Conservation (phyloP, 1,140 invertebrate species). For the Ruditapes philippinarum region DNA sequence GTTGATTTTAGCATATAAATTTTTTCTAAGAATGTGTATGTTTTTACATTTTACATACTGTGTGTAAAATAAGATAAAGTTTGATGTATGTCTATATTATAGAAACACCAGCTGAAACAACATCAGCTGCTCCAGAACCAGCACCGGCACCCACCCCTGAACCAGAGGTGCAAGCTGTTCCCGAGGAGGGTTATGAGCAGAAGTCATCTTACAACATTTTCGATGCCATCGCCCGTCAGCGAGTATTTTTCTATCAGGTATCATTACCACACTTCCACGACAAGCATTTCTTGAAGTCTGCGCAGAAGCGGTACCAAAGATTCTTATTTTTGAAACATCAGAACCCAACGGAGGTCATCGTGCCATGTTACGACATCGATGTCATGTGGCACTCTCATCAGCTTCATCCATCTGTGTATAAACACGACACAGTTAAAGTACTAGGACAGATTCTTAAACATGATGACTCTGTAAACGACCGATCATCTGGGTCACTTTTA, state of each 20-base stretch:
- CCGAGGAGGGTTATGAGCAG: constrained; percentile 59
- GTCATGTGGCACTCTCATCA: constrained; percentile 88
- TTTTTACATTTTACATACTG: too few relatives aligned
- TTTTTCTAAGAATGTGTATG: too few relatives aligned
- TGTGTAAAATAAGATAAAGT: too few relatives aligned
- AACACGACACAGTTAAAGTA: constrained; percentile 85
- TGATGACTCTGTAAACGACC: constrained; percentile 87
- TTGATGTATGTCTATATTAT: neutral
- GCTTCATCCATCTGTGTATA: constrained; percentile 86
- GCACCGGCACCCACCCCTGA: neutral
- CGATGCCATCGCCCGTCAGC: constrained; percentile 85
- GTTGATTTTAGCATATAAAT: too few relatives aligned
- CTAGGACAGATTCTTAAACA: constrained; percentile 86
- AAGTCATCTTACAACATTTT: constrained; percentile 86
- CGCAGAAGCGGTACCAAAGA: constrained; percentile 87
- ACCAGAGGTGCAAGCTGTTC: neutral
- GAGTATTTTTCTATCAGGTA: constrained; percentile 87
- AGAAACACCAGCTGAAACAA: neutral
- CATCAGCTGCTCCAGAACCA: neutral
- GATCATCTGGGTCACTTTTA: constrained; percentile 85
- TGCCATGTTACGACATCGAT: constrained; percentile 88
- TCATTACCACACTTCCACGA: constrained; percentile 87
- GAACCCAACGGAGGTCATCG: constrained; percentile 86
- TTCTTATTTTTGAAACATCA: constrained; percentile 87
- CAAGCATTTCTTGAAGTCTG: constrained; percentile 85